Evolutionary conservation across 2,888 invertebrate genomes (phyloP), one percentile per base, ranked within the genome.

Genomic region (Drosophila rubida): DNA sequence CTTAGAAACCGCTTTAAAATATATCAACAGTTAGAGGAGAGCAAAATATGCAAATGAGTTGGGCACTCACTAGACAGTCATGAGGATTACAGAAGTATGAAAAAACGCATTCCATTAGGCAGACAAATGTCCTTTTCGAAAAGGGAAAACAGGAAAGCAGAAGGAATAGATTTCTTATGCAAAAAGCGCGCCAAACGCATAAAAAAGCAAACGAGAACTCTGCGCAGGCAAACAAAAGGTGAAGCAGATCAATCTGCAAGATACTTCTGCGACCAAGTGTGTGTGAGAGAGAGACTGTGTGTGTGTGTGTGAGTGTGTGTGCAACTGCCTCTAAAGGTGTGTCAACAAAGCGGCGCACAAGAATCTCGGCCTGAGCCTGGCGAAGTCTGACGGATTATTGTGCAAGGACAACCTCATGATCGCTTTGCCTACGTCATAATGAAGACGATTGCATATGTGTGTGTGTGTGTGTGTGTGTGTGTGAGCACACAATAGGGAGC

Each of bases 361-460:
- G 69, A 71, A 78, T 71, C 64, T 63, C 62, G 46, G 68, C 54
- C 49, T n/a, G 39, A 42, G 57, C 50, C 53, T 60, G 67, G 7
- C 39, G 59, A 25, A 13, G 14, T 60, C 53, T 57, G 64, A 7
- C 13, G 63, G 78, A 61, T 67, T 79, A 66, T 79, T 78, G 65
- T 45, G 63, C 76, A 72, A 77, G 88, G 88, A 67, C 77, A 80
- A 78, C 69, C 4, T 69, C 69, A 81, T 81, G 73, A 87, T 87
- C 80, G 67, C 44, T 37, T 35, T 48, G 45, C n/a, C 45, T 49
- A 74, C 50, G 69, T 62, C 64, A 81, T 61, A 48, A 46, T 65
- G 35, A 48, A 6, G 37, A 22, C 39, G 37, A 23, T 30, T 39
- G 30, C 25, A 1, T 44, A 22, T 48, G 16, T 53, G 37, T 48